Conservation (phyloP, 2,113 vertebrate species). For the Callocephalon fimbriatum region DNA sequence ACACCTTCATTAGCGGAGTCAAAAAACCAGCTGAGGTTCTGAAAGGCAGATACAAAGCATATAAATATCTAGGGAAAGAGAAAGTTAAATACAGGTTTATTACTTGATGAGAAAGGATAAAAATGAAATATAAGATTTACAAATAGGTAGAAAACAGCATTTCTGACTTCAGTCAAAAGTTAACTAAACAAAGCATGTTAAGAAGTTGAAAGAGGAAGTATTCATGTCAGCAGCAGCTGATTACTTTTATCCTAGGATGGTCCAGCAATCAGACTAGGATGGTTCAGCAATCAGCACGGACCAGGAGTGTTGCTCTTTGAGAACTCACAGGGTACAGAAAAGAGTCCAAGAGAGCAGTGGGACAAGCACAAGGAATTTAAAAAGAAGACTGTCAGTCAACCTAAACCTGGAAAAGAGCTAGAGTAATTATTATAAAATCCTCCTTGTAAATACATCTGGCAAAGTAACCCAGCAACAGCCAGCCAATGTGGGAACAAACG, state of each 20-base stretch:
- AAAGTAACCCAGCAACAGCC: neutral
- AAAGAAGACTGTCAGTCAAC: neutral
- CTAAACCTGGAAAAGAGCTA: neutral
- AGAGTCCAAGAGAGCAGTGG: neutral
- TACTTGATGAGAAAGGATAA: neutral
- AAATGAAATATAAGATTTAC: neutral
- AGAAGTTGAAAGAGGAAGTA: neutral
- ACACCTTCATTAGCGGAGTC: neutral
- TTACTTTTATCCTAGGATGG: neutral
- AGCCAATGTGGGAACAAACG: neutral
- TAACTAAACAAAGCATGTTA: neutral
- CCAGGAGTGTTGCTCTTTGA: neutral
- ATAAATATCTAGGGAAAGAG: neutral
- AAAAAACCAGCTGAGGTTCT: neutral
- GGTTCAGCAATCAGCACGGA: neutral
- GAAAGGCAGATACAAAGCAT: neutral
- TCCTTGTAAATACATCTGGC: neutral
- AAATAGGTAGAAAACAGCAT: neutral
- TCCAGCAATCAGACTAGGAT: neutral
- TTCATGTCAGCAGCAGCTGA: neutral
- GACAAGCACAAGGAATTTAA: neutral
- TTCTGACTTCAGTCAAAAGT: neutral
- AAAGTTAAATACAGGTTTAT: neutral
- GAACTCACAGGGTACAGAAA: neutral
- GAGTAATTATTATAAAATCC: neutral